Evolutionary conservation across 2,113 vertebrate species (phyloP).

Genomic region (Dasyprocta punctata): DNA sequence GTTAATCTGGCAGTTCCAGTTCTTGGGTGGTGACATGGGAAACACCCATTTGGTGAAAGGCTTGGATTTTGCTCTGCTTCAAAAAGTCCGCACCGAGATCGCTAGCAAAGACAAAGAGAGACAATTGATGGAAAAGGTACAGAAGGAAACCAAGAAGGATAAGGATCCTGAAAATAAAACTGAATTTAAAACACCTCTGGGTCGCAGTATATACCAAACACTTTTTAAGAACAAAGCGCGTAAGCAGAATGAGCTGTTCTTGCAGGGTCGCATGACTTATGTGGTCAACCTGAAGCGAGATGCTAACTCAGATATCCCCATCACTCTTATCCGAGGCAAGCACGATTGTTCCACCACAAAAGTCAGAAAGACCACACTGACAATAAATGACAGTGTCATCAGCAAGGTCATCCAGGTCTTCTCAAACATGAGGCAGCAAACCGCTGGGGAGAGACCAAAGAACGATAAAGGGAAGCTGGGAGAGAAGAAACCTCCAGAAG

Average conservation of each 20-base stretch:
- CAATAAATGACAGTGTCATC: constrained; percentile 97
- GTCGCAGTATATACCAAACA: constrained; percentile 93
- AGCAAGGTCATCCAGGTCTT: constrained; percentile 96
- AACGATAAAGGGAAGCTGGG: constrained; percentile 97
- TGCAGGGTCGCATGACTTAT: constrained; percentile 95
- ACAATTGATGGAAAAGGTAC: constrained; percentile 93
- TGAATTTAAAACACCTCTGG: constrained; percentile 95
- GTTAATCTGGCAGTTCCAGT: constrained; percentile 97
- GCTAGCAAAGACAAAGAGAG: constrained; percentile 93
- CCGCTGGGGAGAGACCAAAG: constrained; percentile 96
- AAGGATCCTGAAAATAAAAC: constrained; percentile 97
- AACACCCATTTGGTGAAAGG: constrained; percentile 99
- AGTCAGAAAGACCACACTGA: constrained; percentile 95
- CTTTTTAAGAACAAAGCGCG: constrained; percentile 91
- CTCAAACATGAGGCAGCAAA: constrained; percentile 95
- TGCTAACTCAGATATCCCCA: constrained; percentile 94
- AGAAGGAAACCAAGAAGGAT: constrained; percentile 96
- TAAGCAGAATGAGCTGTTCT: constrained; percentile 95
- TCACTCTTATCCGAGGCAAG: constrained; percentile 95
- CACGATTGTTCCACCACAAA: constrained; percentile 97
- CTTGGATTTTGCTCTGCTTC: constrained; percentile 95
- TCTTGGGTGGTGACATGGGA: constrained; percentile 98
- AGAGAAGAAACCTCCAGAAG: constrained; percentile 95
- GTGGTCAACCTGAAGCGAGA: constrained; percentile 95
- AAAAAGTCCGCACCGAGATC: constrained; percentile 95